Conservation (phyloP, 2,797 vertebrate genomes). For the Megalops cyprinoides region DNA sequence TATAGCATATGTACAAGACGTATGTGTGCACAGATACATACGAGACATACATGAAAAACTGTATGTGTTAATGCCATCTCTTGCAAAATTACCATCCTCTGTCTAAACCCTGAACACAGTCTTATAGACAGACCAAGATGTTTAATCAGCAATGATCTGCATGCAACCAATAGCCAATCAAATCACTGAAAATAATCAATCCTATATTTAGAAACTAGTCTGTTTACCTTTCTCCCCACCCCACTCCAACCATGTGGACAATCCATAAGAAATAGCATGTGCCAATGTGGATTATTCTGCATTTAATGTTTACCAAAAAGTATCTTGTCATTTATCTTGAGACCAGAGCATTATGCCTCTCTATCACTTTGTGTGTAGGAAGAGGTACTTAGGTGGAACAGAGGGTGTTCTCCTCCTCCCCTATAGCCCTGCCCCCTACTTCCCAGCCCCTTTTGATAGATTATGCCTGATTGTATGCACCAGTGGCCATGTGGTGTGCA, state of each 20-base stretch:
- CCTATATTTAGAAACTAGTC: neutral
- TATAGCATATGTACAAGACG: constrained; percentile 52
- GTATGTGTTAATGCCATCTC: constrained; percentile 15
- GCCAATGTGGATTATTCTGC: constrained; percentile 34
- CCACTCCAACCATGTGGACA: constrained; percentile 61
- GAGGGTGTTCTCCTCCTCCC: constrained; percentile 11
- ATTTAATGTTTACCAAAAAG: neutral
- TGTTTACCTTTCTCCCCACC: neutral
- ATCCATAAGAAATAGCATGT: constrained; percentile 59
- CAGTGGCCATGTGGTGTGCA: constrained; percentile 64
- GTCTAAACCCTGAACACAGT: constrained; percentile 14
- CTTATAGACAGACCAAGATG: constrained; percentile 38
- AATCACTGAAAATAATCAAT: constrained; percentile 36
- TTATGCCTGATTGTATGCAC: constrained; percentile 63
- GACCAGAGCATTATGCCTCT: neutral
- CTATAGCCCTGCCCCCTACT: constrained; percentile 12
- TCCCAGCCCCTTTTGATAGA: constrained; percentile 57
- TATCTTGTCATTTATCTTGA: neutral
- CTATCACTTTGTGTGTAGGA: neutral
- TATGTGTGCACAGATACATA: constrained; percentile 29
- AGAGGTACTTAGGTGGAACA: neutral
- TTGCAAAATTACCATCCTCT: constrained; percentile 17
- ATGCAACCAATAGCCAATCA: constrained; percentile 57
- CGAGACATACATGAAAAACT: constrained; percentile 42
- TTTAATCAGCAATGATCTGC: constrained; percentile 39